Percentiles rank a stretch among this genome's conserved stretches.
phyloP scores from a whole-genome alignment of 2,888 invertebrate species.

The Protophormia terraenovae region DNA sequence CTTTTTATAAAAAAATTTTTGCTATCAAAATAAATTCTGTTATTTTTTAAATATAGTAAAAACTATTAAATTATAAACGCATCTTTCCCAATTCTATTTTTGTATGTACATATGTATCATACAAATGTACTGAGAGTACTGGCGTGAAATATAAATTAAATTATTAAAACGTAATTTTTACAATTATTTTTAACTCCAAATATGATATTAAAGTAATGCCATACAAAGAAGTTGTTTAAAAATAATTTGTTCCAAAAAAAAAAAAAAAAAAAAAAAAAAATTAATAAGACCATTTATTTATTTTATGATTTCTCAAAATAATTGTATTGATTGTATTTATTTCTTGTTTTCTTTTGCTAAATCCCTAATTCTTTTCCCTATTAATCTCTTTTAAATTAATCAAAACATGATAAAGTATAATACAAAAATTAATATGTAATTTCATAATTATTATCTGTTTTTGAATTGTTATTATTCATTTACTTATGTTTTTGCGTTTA shows the following conservation, averaged over 20 bases:
- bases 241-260: background rate
- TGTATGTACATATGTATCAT: background rate
- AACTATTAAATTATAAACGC: no score
- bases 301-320: background rate
- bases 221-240: background rate
- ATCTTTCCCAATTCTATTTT: background rate
- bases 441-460: conserved; percentile 8
- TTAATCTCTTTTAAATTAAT: background rate
- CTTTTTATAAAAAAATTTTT: no score
- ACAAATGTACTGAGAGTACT: background rate
- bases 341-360: background rate
- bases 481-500: background rate
- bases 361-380: no score
- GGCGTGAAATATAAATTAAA: background rate
- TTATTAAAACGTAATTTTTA: background rate
- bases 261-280: no score
- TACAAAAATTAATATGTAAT: background rate
- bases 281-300: background rate
- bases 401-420: background rate
- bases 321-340: background rate
- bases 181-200: background rate
- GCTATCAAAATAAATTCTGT: no score
- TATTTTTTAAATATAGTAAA: no score
- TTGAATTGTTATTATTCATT: background rate
- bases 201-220: background rate